Percentiles rank a stretch among this genome's conserved stretches.
phyloP scores from a whole-genome alignment of 2,888 invertebrate genomes.

The Galerucella nymphaeae region DNA sequence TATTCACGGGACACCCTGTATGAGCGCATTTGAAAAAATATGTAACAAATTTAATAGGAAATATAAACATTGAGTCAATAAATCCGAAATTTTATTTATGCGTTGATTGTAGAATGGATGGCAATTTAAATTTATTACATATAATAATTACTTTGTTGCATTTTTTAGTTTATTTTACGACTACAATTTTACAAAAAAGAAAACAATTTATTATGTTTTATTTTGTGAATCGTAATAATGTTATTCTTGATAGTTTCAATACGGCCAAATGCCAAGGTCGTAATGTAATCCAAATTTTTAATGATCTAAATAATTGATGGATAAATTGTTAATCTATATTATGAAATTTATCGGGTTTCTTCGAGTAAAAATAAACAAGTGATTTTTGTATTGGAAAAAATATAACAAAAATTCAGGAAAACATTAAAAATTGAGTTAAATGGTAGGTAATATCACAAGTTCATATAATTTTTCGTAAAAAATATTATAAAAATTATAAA shows the following conservation, averaged over 20 bases:
- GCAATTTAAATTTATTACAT: background rate
- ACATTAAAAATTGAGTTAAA: too few relatives aligned
- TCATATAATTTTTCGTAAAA: too few relatives aligned
- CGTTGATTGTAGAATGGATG: too few relatives aligned
- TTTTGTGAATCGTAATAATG: constrained; percentile 1
- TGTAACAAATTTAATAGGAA: too few relatives aligned
- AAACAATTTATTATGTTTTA: background rate
- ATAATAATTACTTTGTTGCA: constrained; percentile 1
- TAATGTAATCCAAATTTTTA: background rate
- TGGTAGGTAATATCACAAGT: too few relatives aligned
- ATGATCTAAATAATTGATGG: background rate
- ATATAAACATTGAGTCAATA: too few relatives aligned
- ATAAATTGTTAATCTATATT: background rate
- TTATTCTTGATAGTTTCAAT: background rate
- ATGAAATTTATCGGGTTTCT: background rate
- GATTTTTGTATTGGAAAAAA: background rate
- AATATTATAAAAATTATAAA: too few relatives aligned
- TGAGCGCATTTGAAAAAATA: too few relatives aligned
- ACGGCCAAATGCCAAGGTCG: background rate
- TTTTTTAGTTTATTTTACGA: background rate
- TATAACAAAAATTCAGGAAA: too few relatives aligned
- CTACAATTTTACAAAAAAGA: background rate
- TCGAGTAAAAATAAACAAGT: background rate
- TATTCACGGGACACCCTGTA: too few relatives aligned
- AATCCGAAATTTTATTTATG: too few relatives aligned